Percentiles rank a stretch among this genome's conserved stretches.
These are phyloP conservation scores for Todus mexicanus DNA, from an alignment of 2,797 vertebrate species.

Conservation along the genomic window DNA sequence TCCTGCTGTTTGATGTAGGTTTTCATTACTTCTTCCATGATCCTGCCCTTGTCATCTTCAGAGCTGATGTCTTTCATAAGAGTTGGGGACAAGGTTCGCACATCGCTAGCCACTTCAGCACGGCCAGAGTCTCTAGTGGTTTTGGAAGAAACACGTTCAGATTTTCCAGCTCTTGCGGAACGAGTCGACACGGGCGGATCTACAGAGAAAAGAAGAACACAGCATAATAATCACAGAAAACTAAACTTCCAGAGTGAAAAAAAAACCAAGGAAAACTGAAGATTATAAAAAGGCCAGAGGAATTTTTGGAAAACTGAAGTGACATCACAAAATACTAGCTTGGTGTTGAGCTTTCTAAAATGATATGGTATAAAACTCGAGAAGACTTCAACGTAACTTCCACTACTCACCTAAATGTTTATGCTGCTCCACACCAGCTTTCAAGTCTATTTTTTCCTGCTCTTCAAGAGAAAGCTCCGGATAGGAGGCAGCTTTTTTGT, in stretches of 20 bases:
- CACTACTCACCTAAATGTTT: constrained; percentile 70
- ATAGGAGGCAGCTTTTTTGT: constrained; percentile 71
- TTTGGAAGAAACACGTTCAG: constrained; percentile 65
- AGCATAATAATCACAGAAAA: not conserved
- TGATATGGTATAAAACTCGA: not conserved
- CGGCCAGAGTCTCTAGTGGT: constrained; percentile 77
- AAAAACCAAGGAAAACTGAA: not conserved
- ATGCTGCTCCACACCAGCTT: constrained; percentile 62
- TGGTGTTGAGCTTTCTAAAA: not conserved
- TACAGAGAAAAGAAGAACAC: not conserved
- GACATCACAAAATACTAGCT: not conserved
- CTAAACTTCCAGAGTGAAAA: not conserved
- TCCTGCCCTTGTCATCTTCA: constrained; percentile 95
- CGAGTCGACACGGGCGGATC: constrained; percentile 70
- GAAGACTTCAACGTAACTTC: not conserved
- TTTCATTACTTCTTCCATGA: constrained; percentile 96
- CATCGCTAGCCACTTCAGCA: constrained; percentile 40
- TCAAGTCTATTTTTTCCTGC: constrained; percentile 78
- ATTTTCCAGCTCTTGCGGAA: constrained; percentile 77
- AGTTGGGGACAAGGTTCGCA: constrained; percentile 70
- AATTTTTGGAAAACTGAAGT: not conserved
- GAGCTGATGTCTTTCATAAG: constrained; percentile 75
- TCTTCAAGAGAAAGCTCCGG: constrained; percentile 78
- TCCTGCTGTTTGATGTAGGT: constrained; percentile 95
- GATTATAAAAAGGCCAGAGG: not conserved